phyloP scores from a whole-genome alignment of 2,888 invertebrate species.

The Hyalella azteca region DNA sequence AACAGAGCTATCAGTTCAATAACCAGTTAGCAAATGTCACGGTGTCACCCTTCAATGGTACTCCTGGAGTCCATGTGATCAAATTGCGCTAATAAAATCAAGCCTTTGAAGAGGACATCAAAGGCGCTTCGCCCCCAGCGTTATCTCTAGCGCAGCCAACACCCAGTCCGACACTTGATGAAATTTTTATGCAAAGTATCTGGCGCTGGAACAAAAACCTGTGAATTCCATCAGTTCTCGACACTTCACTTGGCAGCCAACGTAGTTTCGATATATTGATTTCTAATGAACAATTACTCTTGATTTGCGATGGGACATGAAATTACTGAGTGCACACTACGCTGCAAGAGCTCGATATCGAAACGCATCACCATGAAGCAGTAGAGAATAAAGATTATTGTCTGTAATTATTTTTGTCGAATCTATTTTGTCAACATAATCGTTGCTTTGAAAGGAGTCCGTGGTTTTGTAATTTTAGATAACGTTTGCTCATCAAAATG shows the following conservation, averaged over 20 bases:
- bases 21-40: neutral
- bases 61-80: neutral
- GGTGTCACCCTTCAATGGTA: neutral
- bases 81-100: neutral
- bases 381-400: no score
- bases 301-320: neutral
- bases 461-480: no score
- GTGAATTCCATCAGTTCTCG: neutral
- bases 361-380: no score
- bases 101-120: conserved; percentile 19
- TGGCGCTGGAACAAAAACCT: neutral
- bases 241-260: neutral
- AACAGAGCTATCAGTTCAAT: neutral
- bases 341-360: no score
- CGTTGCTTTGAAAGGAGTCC: no score
- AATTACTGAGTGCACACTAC: no score
- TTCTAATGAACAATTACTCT: neutral
- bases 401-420: no score
- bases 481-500: no score
- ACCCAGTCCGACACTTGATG: neutral
- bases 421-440: no score
- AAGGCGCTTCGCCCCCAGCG: neutral
- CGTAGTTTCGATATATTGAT: conserved; percentile 2
- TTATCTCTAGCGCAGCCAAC: neutral
- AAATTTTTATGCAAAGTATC: conserved; percentile 12